Evolutionary conservation across 2,888 invertebrate genomes (phyloP).

Genomic region (Drosophila mayaguana): DNA sequence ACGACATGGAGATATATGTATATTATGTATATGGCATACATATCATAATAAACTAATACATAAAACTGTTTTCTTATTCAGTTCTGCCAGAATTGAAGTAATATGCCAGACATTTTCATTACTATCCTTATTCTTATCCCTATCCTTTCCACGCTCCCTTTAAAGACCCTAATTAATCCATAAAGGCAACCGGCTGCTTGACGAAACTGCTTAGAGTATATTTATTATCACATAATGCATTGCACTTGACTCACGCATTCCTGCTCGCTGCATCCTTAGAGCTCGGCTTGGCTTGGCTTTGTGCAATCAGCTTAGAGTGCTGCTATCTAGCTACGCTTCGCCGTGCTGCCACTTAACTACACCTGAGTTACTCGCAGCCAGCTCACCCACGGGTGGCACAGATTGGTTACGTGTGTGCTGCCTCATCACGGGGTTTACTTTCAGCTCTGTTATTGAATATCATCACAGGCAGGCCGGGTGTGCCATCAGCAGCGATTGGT

Average conservation of each 20-base stretch:
- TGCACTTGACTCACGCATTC: conserved; percentile 20
- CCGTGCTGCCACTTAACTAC: conserved; percentile 1
- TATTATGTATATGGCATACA: no score
- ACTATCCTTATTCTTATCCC: no score
- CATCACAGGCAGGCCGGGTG: background rate
- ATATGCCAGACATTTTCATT: no score
- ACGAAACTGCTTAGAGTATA: conserved; percentile 6
- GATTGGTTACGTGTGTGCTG: conserved; percentile 1
- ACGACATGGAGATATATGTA: no score
- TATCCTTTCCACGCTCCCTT: no score
- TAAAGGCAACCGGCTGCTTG: background rate
- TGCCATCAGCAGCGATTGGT: background rate
- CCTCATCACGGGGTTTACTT: conserved; percentile 8
- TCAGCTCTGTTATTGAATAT: conserved; percentile 14
- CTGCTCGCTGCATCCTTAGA: conserved; percentile 18
- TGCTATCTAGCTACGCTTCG: background rate
- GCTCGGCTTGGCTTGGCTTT: conserved; percentile 12
- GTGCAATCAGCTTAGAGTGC: conserved; percentile 26
- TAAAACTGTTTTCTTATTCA: no score
- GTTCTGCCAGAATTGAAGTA: no score
- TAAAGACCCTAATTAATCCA: background rate
- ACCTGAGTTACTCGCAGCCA: conserved; percentile 14
- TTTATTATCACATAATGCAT: conserved; percentile 21
- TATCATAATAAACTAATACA: no score
- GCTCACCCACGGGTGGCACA: conserved; percentile 20